Base-by-base conservation (phyloP, 2,113 vertebrate genomes). In the Typhlomys cinereus region DNA sequence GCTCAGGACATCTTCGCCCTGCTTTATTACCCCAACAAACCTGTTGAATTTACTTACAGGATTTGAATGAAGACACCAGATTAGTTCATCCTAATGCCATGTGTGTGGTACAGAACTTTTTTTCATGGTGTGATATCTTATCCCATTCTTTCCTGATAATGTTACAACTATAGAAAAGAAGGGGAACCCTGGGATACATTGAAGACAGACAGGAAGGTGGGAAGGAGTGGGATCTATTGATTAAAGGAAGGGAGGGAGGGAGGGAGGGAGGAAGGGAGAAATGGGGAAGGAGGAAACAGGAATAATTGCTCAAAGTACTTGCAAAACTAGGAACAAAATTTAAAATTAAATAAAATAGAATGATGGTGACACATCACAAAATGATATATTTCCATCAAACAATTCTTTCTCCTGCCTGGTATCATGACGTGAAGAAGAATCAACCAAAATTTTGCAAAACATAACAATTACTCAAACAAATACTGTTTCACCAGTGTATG, bases 141-240 rank as follows among this genome's bases (percentile, higher is more conserved):
- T 52, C n/a, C 25, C 64, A 21, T 3, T 7, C 31, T 50, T 36
- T 54, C 7, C 10, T 91, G 29, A 82, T 31, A 80, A 70, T 70
- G 36, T 76, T 85, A 71, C 34, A 90, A 75, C 29, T 88, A 39
- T 41, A 85, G 70, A 84, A n/a, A 89, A 93, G 34, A n/a, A n/a
- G n/a, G n/a, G n/a, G n/a, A n/a, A n/a, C n/a, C n/a, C n/a, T n/a
- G n/a, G n/a, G n/a, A n/a, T n/a, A n/a, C n/a, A n/a, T n/a, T n/a
- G n/a, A n/a, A n/a, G n/a, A n/a, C n/a, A n/a, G n/a, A n/a, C n/a
- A n/a, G n/a, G n/a, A n/a, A n/a, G n/a, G n/a, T n/a, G n/a, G n/a
- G n/a, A n/a, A n/a, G n/a, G n/a, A n/a, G n/a, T n/a, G n/a, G n/a
- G n/a, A n/a, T n/a, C n/a, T n/a, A n/a, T n/a, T n/a, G n/a, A n/a